A percentile compares a stretch with the other conserved stretches of the same genome.
Conservation (phyloP, 2,888 invertebrate genomes). For the Diloba caeruleocephala region DNA sequence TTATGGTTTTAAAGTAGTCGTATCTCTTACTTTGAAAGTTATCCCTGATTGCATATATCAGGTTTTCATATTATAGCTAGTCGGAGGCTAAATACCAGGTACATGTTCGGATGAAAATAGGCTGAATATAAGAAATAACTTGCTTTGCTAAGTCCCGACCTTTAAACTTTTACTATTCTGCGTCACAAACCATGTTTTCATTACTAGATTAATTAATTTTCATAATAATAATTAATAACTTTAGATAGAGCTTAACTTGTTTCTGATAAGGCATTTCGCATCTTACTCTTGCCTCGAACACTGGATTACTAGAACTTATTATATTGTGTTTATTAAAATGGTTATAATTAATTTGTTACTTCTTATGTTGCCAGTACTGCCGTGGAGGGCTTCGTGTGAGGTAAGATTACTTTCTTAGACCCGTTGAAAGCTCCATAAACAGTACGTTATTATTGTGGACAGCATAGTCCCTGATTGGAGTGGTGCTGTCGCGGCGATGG, state of each 20-base stretch:
- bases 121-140: no score
- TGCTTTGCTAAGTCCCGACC: no score
- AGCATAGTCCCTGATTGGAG: no score
- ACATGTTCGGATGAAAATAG: no score
- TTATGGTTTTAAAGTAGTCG: no score
- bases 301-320: neutral
- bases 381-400: conserved; percentile 28
- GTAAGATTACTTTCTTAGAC: conserved; percentile 32
- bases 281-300: conserved; percentile 5
- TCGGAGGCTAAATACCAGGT: no score
- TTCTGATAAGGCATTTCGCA: conserved; percentile 20
- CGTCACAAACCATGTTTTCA: neutral
- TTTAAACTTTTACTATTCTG: conserved; percentile 14
- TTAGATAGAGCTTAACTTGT: conserved; percentile 6
- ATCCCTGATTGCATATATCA: no score
- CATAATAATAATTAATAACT: conserved; percentile 23
- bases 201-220: conserved; percentile 5
- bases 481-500: no score
- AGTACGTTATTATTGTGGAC: neutral
- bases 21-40: no score
- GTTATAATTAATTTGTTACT: conserved; percentile 11
- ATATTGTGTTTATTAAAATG: conserved; percentile 12
- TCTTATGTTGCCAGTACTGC: conserved; percentile 35
- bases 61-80: no score
- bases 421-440: conserved; percentile 12